These are phyloP conservation scores for Nasalis larvatus DNA, from an alignment of 2,113 vertebrate genomes.

Conservation along the genomic window DNA sequence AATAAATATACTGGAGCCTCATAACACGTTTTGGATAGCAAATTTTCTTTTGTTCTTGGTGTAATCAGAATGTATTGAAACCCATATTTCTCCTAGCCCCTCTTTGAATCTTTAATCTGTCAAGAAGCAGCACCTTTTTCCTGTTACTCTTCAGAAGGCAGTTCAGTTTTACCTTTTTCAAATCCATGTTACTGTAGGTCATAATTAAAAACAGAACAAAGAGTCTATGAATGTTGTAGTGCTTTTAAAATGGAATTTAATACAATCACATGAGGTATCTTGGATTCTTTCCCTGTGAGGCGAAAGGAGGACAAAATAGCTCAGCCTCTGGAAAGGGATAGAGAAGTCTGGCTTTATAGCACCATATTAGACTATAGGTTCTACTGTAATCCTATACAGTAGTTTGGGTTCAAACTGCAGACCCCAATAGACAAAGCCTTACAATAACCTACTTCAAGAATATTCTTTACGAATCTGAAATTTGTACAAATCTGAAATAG, in stretches of 20 bases:
- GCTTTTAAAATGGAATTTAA: background rate
- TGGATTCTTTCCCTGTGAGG: background rate
- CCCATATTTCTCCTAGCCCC: background rate
- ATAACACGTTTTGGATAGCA: background rate
- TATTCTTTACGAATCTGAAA: background rate
- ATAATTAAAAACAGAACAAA: background rate
- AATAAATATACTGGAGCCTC: background rate
- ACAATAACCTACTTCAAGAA: background rate
- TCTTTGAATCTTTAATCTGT: background rate
- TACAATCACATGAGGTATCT: background rate
- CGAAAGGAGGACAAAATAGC: background rate
- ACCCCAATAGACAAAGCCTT: background rate
- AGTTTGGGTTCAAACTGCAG: background rate
- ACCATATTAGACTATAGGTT: background rate
- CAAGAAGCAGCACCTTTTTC: background rate
- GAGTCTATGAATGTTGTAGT: background rate
- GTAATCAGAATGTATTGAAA: background rate
- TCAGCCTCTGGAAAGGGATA: background rate
- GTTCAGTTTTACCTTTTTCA: background rate
- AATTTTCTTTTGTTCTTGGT: background rate
- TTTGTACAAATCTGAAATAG: background rate
- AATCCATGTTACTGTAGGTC: background rate
- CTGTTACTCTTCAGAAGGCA: background rate
- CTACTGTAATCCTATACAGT: background rate
- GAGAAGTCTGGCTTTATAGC: background rate